These are phyloP conservation scores for Boulengeromyrus knoepffleri DNA, from an alignment of 2,113 vertebrate species.

Conservation along the genomic window DNA sequence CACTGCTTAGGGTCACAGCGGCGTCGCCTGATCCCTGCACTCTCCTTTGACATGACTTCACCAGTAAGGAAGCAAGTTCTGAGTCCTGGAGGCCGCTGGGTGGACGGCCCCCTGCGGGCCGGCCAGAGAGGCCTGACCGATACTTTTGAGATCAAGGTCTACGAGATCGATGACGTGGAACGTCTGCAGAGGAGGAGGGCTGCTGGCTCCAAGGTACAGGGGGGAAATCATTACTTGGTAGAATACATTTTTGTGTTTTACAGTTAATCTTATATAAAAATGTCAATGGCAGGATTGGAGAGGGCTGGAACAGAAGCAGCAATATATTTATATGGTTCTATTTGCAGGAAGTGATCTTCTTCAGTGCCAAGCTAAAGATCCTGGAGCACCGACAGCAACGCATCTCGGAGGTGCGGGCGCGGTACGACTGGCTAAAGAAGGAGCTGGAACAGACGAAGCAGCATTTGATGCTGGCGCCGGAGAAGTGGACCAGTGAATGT, in stretches of 20 bases:
- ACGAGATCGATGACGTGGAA: conserved; percentile 86
- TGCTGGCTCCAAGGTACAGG: conserved; percentile 69
- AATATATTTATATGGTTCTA: conserved; percentile 17
- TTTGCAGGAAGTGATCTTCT: conserved; percentile 67
- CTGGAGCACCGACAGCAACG: conserved; percentile 80
- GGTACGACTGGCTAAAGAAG: conserved; percentile 77
- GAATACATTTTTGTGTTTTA: background rate
- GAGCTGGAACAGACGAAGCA: conserved; percentile 78
- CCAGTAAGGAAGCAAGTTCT: conserved; percentile 64
- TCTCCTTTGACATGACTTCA: conserved; percentile 54
- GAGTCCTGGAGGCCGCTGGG: conserved; percentile 70
- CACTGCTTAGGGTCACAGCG: conserved; percentile 68
- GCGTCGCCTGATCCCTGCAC: conserved; percentile 65
- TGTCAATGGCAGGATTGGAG: background rate
- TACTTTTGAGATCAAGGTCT: conserved; percentile 90
- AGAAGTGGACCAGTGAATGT: conserved; percentile 84
- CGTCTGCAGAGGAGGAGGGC: conserved; percentile 75
- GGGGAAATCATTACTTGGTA: background rate
- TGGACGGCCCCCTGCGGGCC: conserved; percentile 67
- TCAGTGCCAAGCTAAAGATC: conserved; percentile 85
- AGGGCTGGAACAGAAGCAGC: background rate
- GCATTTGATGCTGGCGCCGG: conserved; percentile 76
- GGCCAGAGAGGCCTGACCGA: conserved; percentile 70
- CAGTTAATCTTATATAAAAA: background rate
- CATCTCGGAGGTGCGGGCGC: conserved; percentile 77